Base-by-base conservation (phyloP, 2,113 vertebrate species). In the Neodon shergylaensis region DNA sequence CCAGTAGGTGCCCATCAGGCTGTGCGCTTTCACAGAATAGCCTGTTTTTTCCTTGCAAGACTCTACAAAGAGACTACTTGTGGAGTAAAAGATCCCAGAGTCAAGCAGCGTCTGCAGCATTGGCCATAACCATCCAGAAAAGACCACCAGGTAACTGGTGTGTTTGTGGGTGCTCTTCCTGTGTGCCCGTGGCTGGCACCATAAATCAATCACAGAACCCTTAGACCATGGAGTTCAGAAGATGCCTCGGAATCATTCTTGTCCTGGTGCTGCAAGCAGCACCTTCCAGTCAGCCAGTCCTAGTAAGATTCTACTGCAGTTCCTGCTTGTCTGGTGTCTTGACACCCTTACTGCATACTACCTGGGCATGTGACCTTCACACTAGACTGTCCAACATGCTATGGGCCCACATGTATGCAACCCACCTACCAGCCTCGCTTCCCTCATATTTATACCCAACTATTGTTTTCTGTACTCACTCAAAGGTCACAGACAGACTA, bases 331-430 rank as follows among this genome's bases (percentile, higher is more conserved):
- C 68, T 73, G 63, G 31, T 0, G 0, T 44, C 70, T 74, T 58
- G 42, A 28, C 1, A 0, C 44, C 54, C 79, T 65, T 24, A 14
- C 36, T n/a, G 3, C 33, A 39, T 2, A 7, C 5, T n/a, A 33
- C 39, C 65, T 19, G 66, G 19, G 1, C 21, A 16, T 17, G 12
- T 54, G 6, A 7, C 66, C 77, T 68, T 85, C 63, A 63, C 44
- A 3, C 16, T 39, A 11, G 44, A 31, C 21, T 17, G 4, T 17
- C 58, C 72, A 26, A 63, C 22, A 73, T 31, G 26, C 36, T 82
- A 0, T 36, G 31, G 24, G 31, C 12, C 10, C 5, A 6, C 0
- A 8, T 11, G 0, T 16, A 11, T 54, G 21, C 83, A 61, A 3
- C 3, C 5, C 7, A 28, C n/a, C 68, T 11, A 7, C 61, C 21